Base-by-base conservation (phyloP, 2,888 invertebrate genomes). In the Leptopilina syphax region DNA sequence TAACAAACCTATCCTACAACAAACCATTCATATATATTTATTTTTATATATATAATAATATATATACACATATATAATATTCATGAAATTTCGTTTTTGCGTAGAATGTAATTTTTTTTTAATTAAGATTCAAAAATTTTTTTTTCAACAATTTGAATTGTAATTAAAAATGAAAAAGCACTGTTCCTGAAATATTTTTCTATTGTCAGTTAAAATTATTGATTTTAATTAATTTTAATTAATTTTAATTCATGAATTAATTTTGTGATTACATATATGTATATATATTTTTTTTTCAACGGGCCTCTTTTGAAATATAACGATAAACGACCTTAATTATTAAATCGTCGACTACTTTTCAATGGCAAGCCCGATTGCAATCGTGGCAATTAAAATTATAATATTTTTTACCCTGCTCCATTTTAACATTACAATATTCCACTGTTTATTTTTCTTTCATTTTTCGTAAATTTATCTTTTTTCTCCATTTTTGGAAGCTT, bases 1-100 rank as follows among this genome's bases (percentile, higher is more conserved):
- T 83, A 90, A 91, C 89, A 91, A 90, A 79, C 85, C 85, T 90
- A 89, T 84, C 86, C 86, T 91, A 90, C 88, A 90, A 90, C 90
- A 90, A 90, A 86, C 87, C 87, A 84, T 87, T 83, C 85, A 88
- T 89, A 89, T 70, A 70, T 73, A 57, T 67, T 44, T 67, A 67
- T 50, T 10, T 50, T 10, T 50, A 50, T 47, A 50, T 50, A 50
- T 50, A 10, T 50, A 50, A 47, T 47, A 27, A 27, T 50, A 50
- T 50, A 10, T 50, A 50, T 50, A 50, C 9, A 12, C 3, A 50
- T 10, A 50, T 50, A 50, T 50, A 50, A 63, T 9, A 24, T 73
- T 73, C 73, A 57, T 73, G 73, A 73, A 73, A 10, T 73, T 73
- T 73, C 57, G 27, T 54, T 7, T 34, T 73, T 34, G 70, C 70